Evolutionary conservation across 2,797 vertebrate genomes (phyloP), one percentile per base, ranked within the genome.

Genomic region (Hippocampus kuda): DNA sequence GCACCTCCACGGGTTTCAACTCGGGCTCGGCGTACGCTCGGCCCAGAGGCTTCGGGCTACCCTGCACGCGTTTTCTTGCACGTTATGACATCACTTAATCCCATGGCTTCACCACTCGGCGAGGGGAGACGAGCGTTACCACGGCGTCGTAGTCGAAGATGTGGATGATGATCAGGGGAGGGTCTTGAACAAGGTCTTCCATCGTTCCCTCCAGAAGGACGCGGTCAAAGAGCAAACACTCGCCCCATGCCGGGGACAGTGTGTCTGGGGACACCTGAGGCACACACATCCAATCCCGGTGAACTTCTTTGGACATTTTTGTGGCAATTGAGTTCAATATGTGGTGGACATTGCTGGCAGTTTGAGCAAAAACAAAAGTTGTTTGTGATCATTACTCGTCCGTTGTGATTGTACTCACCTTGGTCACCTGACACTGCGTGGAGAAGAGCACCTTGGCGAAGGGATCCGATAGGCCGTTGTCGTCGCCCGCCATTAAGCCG

Each of bases 381-480:
- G 34, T 38, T 38, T 38, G 34, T 38, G 34, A 38, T 38, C 34
- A 8, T 38, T 38, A 38, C 34, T 38, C 34, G 34, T 38, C 6
- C 34, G 1, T 34, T 34, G 34, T 6, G 34, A 34, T 34, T 6
- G 5, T 1, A 72, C 78, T 7, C 79, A 97, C 95, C 92, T 74
- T 77, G 26, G 93, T 94, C 71, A 90, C 87, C 81, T 95, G 94
- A 81, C 94, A 98, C 62, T 94, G 90, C 5, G 93, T 95, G 11
- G 93, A 93, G 84, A 99, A 96, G 69, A 99, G 76, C 34, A 98
- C 93, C 78, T 81, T 92, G 4, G 88, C 89, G 60, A 95, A 99
- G 4, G 95, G 94, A 84, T 98, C 92, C 0, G 94, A 98, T 68
- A 98, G 90, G 67, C 96, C 96, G 4, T 94, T 93, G 70, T 94